Base-by-base conservation (phyloP, 2,888 invertebrate genomes). In the Ctena decussata region DNA sequence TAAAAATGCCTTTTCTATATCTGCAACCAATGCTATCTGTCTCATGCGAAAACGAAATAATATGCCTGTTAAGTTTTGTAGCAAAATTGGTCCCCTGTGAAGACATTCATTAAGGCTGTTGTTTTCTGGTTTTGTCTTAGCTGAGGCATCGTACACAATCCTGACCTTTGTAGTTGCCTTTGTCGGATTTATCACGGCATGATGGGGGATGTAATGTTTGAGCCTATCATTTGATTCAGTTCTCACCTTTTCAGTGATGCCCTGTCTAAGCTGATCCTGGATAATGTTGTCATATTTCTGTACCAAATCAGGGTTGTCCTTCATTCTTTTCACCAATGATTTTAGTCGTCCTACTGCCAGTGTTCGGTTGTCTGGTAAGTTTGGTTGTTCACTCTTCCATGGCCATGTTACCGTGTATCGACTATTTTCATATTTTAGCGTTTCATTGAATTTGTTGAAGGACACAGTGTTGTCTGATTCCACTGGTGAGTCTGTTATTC, bases 51-150 rank as follows among this genome's bases (percentile, higher is more conserved):
- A 85, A 30, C 85, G 5, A 15, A 82, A 12, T 3, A 85, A 41
- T 0, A 85, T n/a, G 0, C 75, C 78, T 39, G 69, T 46, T 0
- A 85, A 35, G 24, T 85, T 78, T 57, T 85, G 71, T 8, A 85
- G 65, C 27, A 82, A 24, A 2, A 49, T 32, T 27, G 82, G 82
- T 30, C 82, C 85, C 32, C 53, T 53, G n/a, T 71, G 49, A 32
- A 85, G 73, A 35, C 84, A 84, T n/a, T n/a, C n/a, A n/a, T 21
- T 84, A 80, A 81, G 44, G 39, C 85, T 85, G 15, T 69, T 65
- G 44, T 76, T 27, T 2, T 60, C 44, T 41, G 32, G 30, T 18
- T 27, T 73, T 8, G 27, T 32, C 46, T 84, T 81, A 27, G 75
- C 74, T 2, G 80, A 80, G 11, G 80, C 80, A 70, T 80, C 69